Evolutionary conservation across 2,888 invertebrate species (phyloP).

Genomic region (Palloptera scutellata): DNA sequence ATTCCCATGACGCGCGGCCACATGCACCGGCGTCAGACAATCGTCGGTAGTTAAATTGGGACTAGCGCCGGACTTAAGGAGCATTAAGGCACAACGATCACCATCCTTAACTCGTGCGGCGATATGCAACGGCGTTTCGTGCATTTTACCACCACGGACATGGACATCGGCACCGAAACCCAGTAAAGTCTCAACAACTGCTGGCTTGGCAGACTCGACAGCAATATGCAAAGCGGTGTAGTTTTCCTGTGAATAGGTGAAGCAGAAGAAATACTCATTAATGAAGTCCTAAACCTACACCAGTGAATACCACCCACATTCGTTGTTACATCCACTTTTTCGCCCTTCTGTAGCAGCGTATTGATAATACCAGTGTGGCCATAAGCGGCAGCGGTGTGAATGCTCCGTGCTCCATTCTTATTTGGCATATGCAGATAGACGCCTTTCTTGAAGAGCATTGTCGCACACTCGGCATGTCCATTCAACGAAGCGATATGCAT

Average conservation of each 20-base stretch:
- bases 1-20: constrained; percentile 93
- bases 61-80: constrained; percentile 96
- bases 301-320: constrained; percentile 71
- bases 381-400: constrained; percentile 96
- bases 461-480: constrained; percentile 97
- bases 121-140: constrained; percentile 96
- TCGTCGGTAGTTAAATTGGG: constrained; percentile 95
- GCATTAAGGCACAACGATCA: constrained; percentile 93
- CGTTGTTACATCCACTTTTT: constrained; percentile 94
- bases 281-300: background rate
- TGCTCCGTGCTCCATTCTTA: constrained; percentile 92
- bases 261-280: background rate
- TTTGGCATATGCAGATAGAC: constrained; percentile 99
- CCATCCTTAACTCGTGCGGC: constrained; percentile 93
- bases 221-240: constrained; percentile 98
- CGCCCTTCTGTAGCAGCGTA: constrained; percentile 93
- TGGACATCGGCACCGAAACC: constrained; percentile 98
- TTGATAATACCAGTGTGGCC: constrained; percentile 98
- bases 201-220: constrained; percentile 92
- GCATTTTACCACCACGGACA: constrained; percentile 85
- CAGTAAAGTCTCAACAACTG: constrained; percentile 92
- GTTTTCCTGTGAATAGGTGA: constrained; percentile 75
- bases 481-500: constrained; percentile 98
- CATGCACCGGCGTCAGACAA: constrained; percentile 96
- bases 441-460: constrained; percentile 98